Base-by-base conservation (phyloP, 2,113 vertebrate genomes). In the Microcebus murinus region DNA sequence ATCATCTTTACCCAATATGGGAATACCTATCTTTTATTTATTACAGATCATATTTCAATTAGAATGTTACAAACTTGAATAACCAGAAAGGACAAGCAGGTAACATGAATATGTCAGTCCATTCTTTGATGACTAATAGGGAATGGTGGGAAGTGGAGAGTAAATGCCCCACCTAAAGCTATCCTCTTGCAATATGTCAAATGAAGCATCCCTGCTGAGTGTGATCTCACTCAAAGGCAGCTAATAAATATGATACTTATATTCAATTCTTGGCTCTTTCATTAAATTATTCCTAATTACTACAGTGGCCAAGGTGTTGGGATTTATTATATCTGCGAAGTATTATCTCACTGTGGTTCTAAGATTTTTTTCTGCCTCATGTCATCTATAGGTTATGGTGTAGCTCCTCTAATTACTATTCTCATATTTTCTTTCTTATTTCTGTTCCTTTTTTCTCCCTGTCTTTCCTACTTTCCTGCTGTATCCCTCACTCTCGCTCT, bases 381-480 rank as follows among this genome's bases (percentile, higher is more conserved):
- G 91, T 57, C 67, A 88, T 95, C 55, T 97, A 13, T 31, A 84
- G 55, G 23, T 42, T 96, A 36, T 25, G 29, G 87, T 31, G 15
- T 52, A 92, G 39, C 39, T 42, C 93, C 42, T 36, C 52, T 34
- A 36, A 80, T 86, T 91, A 42, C 89, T 98, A 98, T 96, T 98
- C 92, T 97, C 95, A 91, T 98, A 50, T 97, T 98, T 97, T 98
- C 98, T 98, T 98, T 98, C 97, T 96, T 79, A 61, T 93, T 97
- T 98, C 97, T 98, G 73, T 98, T 98, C 98, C 99, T 98, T 98
- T 97, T 98, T 98, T 99, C 91, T 99, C 94, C 74, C 97, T 97
- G 88, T 98, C 98, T 99, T 99, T 98, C 98, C 98, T 98, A 97
- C 98, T 98, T 98, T 95, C 93, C 97, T 97, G 96, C 94, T 98